Conservation (phyloP, 2,797 vertebrate species). For the Dryobates pubescens region DNA sequence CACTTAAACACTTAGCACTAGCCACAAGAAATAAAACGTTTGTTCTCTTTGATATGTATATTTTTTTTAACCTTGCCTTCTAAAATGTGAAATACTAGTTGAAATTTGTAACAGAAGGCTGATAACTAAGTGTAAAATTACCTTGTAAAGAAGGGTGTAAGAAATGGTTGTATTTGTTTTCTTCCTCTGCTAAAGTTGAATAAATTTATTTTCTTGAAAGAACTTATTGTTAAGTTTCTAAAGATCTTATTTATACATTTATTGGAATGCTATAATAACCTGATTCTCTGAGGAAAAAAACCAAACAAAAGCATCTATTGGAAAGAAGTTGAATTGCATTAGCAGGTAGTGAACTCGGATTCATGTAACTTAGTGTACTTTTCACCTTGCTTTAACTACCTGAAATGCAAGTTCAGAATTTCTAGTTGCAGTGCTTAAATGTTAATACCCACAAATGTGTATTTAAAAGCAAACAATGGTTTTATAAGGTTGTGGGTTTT, state of each 20-base stretch:
- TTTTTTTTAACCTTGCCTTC: not conserved
- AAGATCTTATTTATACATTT: not conserved
- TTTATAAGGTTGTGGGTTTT: not conserved
- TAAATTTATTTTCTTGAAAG: slow-evolving; percentile 11
- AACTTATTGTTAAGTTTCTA: not conserved
- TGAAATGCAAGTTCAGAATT: not conserved
- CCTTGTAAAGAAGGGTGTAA: not conserved
- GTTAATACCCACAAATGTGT: not conserved
- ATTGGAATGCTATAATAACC: not conserved
- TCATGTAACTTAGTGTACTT: not conserved
- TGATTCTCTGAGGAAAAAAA: not conserved
- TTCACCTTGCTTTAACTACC: not conserved
- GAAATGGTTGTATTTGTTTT: not conserved
- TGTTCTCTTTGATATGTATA: not conserved
- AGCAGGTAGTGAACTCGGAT: not conserved
- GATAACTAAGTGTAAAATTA: not conserved
- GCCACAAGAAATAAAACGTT: not conserved
- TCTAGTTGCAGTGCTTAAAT: not conserved
- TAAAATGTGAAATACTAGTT: not conserved
- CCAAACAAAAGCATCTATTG: not conserved
- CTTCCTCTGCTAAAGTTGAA: not conserved
- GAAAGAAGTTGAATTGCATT: not conserved
- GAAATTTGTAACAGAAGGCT: not conserved
- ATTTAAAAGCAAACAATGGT: not conserved
- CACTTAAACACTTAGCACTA: not conserved